Evolutionary conservation across 2,797 vertebrate genomes (phyloP), one percentile per base, ranked within the genome.

Genomic region (Sandelia bainsii): DNA sequence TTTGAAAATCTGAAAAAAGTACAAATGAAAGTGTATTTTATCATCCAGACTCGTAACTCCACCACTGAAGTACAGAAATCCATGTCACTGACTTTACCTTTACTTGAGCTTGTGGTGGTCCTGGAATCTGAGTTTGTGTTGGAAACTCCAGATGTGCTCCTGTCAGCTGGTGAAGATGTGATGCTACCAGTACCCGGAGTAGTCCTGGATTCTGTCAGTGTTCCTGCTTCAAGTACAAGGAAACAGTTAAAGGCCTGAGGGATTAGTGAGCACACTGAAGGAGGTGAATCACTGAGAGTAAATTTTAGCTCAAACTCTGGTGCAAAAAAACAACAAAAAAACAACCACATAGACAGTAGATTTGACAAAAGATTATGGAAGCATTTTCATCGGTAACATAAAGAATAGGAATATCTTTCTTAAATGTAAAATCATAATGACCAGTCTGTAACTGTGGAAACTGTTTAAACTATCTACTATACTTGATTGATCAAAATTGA

Each of bases 81-180:
- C 8, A 37, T 27, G 37, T 4, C 1, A 17, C 23, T 60, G 12
- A 29, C 27, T 29, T 4, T 49, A 77, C 76, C 71, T 34, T 50
- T 48, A 48, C 52, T 9, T 57, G 37, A 56, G 20, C 42, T 29
- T 3, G 27, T 39, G 7, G 14, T n/a, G 13, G 46, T 51, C 9
- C 2, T 14, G 5, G 67, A 25, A 23, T 44, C 10, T 46, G 25
- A 29, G 27, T 29, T 46, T 25, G 12, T 27, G 5, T 3, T 57
- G 19, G 52, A 57, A 42, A 42, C 17, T 17, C 40, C 40, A 22
- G 44, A 10, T 50, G 17, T 72, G 62, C 67, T 70, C n/a, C 59
- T 70, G 56, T 68, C 81, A 82, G 51, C 69, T 63, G 72, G 59
- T 54, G 52, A 69, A 69, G 51, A 59, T 20, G 46, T 16, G n/a